These are phyloP conservation scores for Neoseiulus cucumeris DNA, from an alignment of 1,140 invertebrate species.

Conservation along the genomic window DNA sequence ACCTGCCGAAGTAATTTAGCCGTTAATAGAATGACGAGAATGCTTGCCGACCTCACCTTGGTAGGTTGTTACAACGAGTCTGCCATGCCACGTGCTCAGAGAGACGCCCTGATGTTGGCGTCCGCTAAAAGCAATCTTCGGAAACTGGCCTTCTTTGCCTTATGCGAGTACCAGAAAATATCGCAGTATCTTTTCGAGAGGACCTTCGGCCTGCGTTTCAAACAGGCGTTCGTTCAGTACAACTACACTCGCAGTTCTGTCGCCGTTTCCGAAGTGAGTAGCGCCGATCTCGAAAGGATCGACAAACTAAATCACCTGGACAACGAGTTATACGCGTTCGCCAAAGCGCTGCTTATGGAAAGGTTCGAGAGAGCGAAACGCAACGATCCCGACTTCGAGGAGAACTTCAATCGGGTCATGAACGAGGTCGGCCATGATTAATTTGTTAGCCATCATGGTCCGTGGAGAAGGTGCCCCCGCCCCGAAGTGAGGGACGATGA, in stretches of 20 bases:
- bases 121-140: constrained; percentile 86
- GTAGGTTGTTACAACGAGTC: constrained; percentile 85
- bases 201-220: constrained; percentile 81
- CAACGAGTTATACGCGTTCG: constrained; percentile 79
- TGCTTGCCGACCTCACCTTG: constrained; percentile 81
- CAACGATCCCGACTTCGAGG: constrained; percentile 3
- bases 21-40: constrained; percentile 84
- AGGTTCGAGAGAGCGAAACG: constrained; percentile 36
- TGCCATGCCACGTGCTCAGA: constrained; percentile 38
- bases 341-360: constrained; percentile 63
- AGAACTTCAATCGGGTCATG: constrained; percentile 10
- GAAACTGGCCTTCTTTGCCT: constrained; percentile 86
- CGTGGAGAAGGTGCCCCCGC: no score
- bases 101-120: constrained; percentile 60
- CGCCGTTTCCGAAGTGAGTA: constrained; percentile 46
- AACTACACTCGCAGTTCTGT: constrained; percentile 63
- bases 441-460: no score
- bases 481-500: no score
- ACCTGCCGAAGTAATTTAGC: constrained; percentile 77
- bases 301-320: constrained; percentile 66
- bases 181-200: constrained; percentile 92
- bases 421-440: background rate
- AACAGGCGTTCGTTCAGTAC: constrained; percentile 65
- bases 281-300: constrained; percentile 50
- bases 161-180: constrained; percentile 83